Base-by-base conservation (phyloP, 2,113 vertebrate species). In the Macrotis lagotis region DNA sequence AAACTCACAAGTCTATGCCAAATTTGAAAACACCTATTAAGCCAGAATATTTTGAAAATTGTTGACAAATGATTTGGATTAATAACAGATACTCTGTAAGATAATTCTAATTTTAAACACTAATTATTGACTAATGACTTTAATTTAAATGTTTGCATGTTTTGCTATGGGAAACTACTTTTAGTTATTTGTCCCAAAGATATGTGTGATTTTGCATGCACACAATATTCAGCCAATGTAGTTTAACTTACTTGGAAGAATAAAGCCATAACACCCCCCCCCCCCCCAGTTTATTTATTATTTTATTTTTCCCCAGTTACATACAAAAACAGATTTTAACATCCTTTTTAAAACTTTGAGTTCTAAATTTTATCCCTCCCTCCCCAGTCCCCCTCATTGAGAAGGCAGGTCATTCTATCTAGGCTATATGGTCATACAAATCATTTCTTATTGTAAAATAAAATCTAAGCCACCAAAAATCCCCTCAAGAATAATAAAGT, bases 101-200 rank as follows among this genome's bases (percentile, higher is more conserved):
- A 14, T 26, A 55, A 55, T 55, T 37, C 55, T 66, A 37, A 37
- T 66, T 92, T 92, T 96, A 93, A 89, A 90, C 49, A 92, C 48
- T 91, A 25, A 31, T 92, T 50, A 55, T 22, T 92, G 50, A 24
- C 50, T 51, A 94, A 88, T 94, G 91, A 88, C 92, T 93, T 44
- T 83, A 37, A 92, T 19, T 44, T 94, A 55, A 50, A 51, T 53
- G 2, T 11, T 48, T 90, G 48, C 59, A 59, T 1, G 3, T 93
- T 50, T 92, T 95, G 50, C 24, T 83, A 90, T 24, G n/a, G 51
- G 66, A 89, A 55, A 9, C 25, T 88, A 74, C 37, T 92, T 93
- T 89, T 8, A 94, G 0, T 83, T 93, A 50, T 12, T 89, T 28
- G 93, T 91, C 28, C 6, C 91, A 48, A 74, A 90, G 1, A 51